A percentile compares a stretch with the other conserved stretches of the same genome.
These are phyloP conservation scores for Lepus oiostolus DNA, from an alignment of 2,797 vertebrate species.

Conservation along the genomic window DNA sequence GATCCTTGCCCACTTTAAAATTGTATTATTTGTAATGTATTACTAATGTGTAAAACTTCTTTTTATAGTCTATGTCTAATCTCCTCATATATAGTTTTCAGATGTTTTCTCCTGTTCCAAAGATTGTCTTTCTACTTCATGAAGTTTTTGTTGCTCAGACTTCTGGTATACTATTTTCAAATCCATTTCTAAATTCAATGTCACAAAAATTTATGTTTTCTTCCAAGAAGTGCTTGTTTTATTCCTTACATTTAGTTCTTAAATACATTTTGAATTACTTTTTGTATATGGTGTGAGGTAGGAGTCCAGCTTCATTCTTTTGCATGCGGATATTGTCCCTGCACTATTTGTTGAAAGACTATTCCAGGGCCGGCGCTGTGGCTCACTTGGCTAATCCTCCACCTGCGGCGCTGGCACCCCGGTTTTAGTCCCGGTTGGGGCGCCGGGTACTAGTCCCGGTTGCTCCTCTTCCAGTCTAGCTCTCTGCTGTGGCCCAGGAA, in stretches of 20 bases:
- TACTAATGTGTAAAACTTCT: not conserved
- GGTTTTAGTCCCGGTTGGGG: too few relatives aligned
- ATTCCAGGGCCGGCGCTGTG: too few relatives aligned
- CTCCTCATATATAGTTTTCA: not conserved
- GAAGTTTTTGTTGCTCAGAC: not conserved
- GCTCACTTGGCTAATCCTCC: too few relatives aligned
- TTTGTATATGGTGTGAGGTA: too few relatives aligned
- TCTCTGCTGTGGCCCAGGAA: too few relatives aligned
- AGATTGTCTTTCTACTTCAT: not conserved
- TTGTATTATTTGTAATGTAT: not conserved
- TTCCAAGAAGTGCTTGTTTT: not conserved
- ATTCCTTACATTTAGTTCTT: not conserved
- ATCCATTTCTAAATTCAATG: not conserved
- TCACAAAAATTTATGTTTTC: not conserved
- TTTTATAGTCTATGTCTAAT: not conserved
- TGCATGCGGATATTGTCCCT: too few relatives aligned
- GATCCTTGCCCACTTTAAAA: not conserved
- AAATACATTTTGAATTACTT: not conserved
- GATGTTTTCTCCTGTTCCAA: not conserved
- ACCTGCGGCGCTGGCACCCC: too few relatives aligned
- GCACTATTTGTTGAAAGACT: too few relatives aligned
- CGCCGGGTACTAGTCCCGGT: too few relatives aligned
- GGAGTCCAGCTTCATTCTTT: too few relatives aligned
- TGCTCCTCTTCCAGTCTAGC: too few relatives aligned
- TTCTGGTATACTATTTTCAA: not conserved